Base-by-base conservation (phyloP, 2,797 vertebrate species). In the Chromobotia macracanthus region DNA sequence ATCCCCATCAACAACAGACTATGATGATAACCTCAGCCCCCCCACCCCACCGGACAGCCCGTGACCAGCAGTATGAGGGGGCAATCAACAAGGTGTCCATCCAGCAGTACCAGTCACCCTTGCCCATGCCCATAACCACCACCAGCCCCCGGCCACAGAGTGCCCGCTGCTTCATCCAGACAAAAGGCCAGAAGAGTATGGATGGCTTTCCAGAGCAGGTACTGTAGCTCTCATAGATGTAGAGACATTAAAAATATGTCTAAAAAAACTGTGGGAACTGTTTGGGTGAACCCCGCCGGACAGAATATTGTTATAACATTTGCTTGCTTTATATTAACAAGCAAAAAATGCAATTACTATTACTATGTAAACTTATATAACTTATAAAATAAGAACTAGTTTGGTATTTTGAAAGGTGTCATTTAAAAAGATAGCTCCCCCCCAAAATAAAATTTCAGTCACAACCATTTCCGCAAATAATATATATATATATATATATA, bases 151-250 rank as follows among this genome's bases (percentile, higher is more conserved):
- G 98, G 63, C 96, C 97, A 28, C 97, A 96, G 91, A 94, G 96
- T 2, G 96, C 96, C 78, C 93, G 97, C 74, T 98, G 98, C 88
- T 92, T 98, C 86, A 93, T 99, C 90, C 97, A 98, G 86, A 97
- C 97, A 58, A 99, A 99, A 94, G 97, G 97, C 68, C 98, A 99
- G 90, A 96, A 98, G 86, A 99, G 97, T 87, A 95, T 95, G 2
- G 98, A 99, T 2, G 95, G 96, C 2, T 99, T 95, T 87, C 97
- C 96, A 82, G 97, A 99, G 86, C 98, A 99, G 96, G 98, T 99
- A 90, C 87, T 87, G 23, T 25, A 5, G 1, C 25, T 25, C 21
- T 58, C 11, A 13, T 5, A 25, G 12, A 25, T 3, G 3, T 53
- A 53, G 13, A 19, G 8, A 53, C n/a, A n/a, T n/a, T n/a, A n/a